These are phyloP conservation scores for Psammodynastes pulverulentus DNA, from an alignment of 2,113 vertebrate species.

Conservation along the genomic window DNA sequence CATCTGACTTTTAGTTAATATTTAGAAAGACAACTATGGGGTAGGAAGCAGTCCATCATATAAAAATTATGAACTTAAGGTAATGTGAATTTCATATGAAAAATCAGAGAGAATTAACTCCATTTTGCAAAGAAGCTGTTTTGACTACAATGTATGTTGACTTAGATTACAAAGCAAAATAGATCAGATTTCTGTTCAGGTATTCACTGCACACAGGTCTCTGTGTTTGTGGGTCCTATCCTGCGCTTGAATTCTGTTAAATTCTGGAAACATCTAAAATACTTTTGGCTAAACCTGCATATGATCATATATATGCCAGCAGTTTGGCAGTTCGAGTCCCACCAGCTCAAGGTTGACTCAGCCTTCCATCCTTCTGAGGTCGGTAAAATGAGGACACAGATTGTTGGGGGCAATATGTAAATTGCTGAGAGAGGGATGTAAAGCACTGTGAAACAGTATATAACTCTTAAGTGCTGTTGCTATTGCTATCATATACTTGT, in stretches of 20 bases:
- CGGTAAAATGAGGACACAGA: too few species aligned
- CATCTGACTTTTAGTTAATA: conserved; percentile 10
- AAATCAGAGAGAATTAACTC: neutral
- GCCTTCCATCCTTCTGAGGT: too few species aligned
- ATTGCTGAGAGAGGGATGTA: too few species aligned
- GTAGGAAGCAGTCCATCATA: too few species aligned
- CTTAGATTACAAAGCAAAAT: neutral
- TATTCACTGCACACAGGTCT: neutral
- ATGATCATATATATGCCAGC: neutral
- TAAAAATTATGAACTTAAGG: neutral
- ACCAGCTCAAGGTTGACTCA: too few species aligned
- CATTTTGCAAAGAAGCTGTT: neutral
- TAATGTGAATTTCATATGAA: neutral
- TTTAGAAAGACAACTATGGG: neutral
- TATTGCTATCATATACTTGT: neutral
- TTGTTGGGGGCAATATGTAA: too few species aligned
- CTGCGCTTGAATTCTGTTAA: neutral
- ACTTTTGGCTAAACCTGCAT: neutral
- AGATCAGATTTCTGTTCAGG: neutral
- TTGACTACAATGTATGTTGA: neutral
- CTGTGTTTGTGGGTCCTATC: neutral
- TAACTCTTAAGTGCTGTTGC: too few species aligned
- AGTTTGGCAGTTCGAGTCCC: too few species aligned
- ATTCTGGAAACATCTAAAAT: neutral
- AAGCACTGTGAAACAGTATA: too few species aligned